Evolutionary conservation across 2,113 vertebrate species (phyloP).

Genomic region (Clarias batrachus): DNA sequence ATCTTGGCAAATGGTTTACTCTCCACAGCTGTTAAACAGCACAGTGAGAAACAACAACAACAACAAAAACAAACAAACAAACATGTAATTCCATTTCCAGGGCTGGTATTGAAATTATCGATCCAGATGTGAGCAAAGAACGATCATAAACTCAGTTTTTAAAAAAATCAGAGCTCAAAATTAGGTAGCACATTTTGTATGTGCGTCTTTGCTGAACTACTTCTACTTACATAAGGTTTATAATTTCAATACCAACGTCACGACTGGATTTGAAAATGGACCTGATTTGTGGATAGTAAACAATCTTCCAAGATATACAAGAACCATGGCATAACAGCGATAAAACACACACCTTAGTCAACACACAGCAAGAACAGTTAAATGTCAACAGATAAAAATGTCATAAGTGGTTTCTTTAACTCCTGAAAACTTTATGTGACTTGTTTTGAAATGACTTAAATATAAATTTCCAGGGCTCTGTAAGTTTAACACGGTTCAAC

Average conservation of each 20-base stretch:
- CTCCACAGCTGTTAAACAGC: not conserved
- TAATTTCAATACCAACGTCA: not conserved
- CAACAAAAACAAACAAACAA: not conserved
- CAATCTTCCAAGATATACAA: not conserved
- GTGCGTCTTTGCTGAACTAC: not conserved
- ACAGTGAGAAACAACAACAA: not conserved
- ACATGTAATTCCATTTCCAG: not conserved
- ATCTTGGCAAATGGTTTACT: constrained; percentile 7
- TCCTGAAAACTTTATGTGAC: not conserved
- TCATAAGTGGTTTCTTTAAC: not conserved
- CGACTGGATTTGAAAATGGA: not conserved
- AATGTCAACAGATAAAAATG: constrained; percentile 20
- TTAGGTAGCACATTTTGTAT: not conserved
- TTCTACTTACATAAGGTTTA: not conserved
- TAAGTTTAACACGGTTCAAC: not conserved
- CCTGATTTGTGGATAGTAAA: constrained; percentile 15
- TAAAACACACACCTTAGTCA: constrained; percentile 14
- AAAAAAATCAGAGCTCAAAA: not conserved
- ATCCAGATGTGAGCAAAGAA: not conserved
- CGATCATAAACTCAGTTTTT: not conserved
- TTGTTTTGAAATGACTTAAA: not conserved
- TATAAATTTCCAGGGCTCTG: not conserved
- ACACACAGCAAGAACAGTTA: constrained; percentile 3
- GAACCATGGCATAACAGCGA: not conserved
- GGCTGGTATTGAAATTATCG: not conserved